Evolutionary conservation across 53 echinoderm and acorn worm genomes (phyloP).

Genomic region (Henricia sp.): DNA sequence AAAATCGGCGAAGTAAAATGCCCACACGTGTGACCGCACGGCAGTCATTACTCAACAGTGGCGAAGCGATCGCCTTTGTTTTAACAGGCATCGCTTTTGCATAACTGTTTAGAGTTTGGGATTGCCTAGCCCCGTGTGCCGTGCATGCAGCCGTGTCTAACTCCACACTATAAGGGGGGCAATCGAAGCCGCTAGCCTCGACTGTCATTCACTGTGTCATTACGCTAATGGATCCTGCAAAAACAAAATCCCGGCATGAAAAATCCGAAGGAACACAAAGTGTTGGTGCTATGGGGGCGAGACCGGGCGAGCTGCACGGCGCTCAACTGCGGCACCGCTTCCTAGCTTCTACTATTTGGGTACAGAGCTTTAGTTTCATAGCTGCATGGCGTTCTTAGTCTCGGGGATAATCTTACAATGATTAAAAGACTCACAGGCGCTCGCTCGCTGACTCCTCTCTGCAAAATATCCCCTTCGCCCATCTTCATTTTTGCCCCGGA

Average conservation of each 20-base stretch:
- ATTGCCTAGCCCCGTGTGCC: constrained; percentile 50
- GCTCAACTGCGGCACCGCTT: too few relatives aligned
- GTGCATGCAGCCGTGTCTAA: too few relatives aligned
- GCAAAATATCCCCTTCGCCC: not conserved
- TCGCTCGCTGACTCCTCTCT: too few relatives aligned
- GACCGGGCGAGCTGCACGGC: constrained; percentile 13
- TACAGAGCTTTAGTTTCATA: too few relatives aligned
- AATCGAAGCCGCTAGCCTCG: constrained; percentile 57
- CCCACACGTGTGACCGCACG: constrained; percentile 52
- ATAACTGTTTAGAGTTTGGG: constrained; percentile 55
- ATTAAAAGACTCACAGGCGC: too few relatives aligned
- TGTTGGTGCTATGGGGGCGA: constrained; percentile 50
- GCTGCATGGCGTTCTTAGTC: too few relatives aligned
- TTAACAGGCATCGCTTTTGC: constrained; percentile 56
- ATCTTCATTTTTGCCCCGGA: constrained; percentile 8
- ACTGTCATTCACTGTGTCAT: constrained; percentile 65
- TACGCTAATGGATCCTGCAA: constrained; percentile 66
- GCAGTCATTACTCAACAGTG: constrained; percentile 47
- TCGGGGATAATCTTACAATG: too few relatives aligned
- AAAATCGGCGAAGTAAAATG: too few relatives aligned
- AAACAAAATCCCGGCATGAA: constrained; percentile 61
- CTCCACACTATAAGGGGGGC: too few relatives aligned
- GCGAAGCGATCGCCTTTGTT: constrained; percentile 40
- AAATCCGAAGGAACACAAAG: constrained; percentile 41
- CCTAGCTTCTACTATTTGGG: too few relatives aligned